Base-by-base conservation (phyloP, 2,113 vertebrate genomes). In the Ochotona curzoniae region DNA sequence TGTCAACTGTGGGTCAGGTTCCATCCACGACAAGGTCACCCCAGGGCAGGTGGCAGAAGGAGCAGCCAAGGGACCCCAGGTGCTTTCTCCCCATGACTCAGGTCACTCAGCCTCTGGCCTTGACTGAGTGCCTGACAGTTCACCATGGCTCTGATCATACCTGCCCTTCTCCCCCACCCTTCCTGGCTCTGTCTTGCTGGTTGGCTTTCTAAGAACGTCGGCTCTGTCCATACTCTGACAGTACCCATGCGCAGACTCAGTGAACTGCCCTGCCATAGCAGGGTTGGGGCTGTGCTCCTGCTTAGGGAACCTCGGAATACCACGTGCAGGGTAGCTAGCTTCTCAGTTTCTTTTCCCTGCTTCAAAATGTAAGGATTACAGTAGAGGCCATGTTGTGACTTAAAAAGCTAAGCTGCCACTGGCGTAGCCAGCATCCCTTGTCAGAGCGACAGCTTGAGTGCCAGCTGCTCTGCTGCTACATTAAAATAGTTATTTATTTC, bases 71-170 rank as follows among this genome's bases (percentile, higher is more conserved):
- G 49, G 57, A 32, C 76, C 4, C 1, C 4, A 0, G 26, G 14
- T 10, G 1, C 12, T 0, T 17, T 0, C 13, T 23, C 35, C n/a
- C 17, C 38, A 1, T 12, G 17, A 49, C 0, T 3, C 8, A 0
- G 51, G 23, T 32, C 51, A 18, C 30, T 23, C 30, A 1, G 0
- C 12, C 7, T 25, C 47, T 51, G 14, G 10, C 61, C 61, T 38
- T 18, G 54, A 25, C 20, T 75, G 54, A 13, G 32, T 28, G 21
- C 4, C n/a, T 25, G 51, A 4, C 35, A 30, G n/a, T 35, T 61
- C 32, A 44, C 54, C 54, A 17, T 18, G 18, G 54, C 54, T 57
- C 54, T 57, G 54, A 18, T 18, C 54, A 57, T 6, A 18, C 54
- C 54, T 57, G 14, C 38, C 54, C 47, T 75, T 23, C 25, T 47